A percentile compares a stretch with the other conserved stretches of the same genome.
Evolutionary conservation across 2,888 invertebrate species (phyloP).

Genomic region (Chloroclysta siterata): DNA sequence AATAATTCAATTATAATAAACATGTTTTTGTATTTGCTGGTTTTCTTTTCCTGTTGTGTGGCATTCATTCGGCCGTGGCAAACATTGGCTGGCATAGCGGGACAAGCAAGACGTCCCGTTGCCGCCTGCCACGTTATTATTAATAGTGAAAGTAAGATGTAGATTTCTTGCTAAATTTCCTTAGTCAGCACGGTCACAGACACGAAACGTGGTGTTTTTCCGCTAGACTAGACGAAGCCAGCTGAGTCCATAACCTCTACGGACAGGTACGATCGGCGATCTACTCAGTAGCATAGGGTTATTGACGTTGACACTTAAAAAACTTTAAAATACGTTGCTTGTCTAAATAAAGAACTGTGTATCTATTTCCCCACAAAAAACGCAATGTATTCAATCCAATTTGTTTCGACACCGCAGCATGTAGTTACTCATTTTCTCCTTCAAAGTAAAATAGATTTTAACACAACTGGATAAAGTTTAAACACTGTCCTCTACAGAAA

Average conservation of each 20-base stretch:
- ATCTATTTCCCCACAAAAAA: not conserved
- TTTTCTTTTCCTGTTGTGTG: constrained; percentile 51
- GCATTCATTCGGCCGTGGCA: constrained; percentile 47
- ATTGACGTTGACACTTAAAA: too few relatives aligned
- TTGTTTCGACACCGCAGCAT: not conserved
- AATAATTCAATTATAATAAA: constrained; percentile 79
- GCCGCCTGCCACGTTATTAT: constrained; percentile 12
- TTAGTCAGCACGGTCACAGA: constrained; percentile 9
- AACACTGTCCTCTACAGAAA: constrained; percentile 1
- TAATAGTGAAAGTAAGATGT: constrained; percentile 37
- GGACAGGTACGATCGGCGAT: not conserved
- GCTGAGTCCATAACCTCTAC: constrained; percentile 29
- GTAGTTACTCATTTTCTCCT: not conserved
- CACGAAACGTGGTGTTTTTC: constrained; percentile 27
- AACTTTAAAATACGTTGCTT: constrained; percentile 6
- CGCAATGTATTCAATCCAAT: constrained; percentile 13
- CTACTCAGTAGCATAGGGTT: too few relatives aligned
- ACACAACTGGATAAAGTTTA: constrained; percentile 6
- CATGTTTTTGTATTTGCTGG: constrained; percentile 76
- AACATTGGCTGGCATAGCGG: not conserved
- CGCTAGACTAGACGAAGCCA: constrained; percentile 7
- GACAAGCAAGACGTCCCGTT: constrained; percentile 34
- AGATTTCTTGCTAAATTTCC: constrained; percentile 26
- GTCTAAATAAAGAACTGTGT: not conserved
- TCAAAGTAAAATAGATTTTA: constrained; percentile 11